These are phyloP conservation scores for Apis florea DNA, from an alignment of 1,140 invertebrate genomes.

Conservation along the genomic window DNA sequence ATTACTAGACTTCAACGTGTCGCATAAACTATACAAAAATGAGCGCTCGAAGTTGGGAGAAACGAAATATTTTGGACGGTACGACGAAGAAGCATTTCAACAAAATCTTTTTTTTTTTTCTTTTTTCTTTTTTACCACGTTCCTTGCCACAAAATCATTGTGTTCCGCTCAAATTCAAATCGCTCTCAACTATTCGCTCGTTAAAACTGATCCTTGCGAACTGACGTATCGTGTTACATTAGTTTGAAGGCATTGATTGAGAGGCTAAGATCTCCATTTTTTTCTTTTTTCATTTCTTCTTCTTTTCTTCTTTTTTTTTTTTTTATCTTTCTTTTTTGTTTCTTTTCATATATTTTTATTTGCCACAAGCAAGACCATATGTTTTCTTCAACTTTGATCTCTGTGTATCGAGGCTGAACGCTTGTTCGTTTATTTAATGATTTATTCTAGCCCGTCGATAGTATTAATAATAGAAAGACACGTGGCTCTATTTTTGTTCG, in stretches of 20 bases:
- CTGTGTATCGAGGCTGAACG: slow-evolving; percentile 19
- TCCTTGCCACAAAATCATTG: slow-evolving; percentile 54
- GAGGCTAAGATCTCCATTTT: slow-evolving; percentile 9
- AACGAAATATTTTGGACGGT: slow-evolving; percentile 75
- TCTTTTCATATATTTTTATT: background rate
- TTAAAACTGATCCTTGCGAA: slow-evolving; percentile 4
- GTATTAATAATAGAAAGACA: slow-evolving; percentile 55
- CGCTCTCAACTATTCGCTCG: slow-evolving; percentile 43
- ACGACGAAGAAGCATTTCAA: slow-evolving; percentile 71
- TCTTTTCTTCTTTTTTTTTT: slow-evolving; percentile 26
- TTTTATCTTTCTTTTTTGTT: slow-evolving; percentile 11
- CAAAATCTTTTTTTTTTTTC: slow-evolving; percentile 46
- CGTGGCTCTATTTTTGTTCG: slow-evolving; percentile 39
- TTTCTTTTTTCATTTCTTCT: background rate
- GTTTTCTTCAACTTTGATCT: background rate
- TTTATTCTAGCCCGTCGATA: slow-evolving; percentile 46
- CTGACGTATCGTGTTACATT: background rate
- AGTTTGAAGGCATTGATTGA: slow-evolving; percentile 31
- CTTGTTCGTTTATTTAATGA: slow-evolving; percentile 44
- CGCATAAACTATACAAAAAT: slow-evolving; percentile 76
- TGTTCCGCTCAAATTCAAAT: slow-evolving; percentile 58
- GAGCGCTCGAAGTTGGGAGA: slow-evolving; percentile 69
- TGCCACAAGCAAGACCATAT: slow-evolving; percentile 25
- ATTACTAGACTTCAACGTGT: slow-evolving; percentile 68
- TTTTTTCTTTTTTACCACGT: slow-evolving; percentile 14